These are phyloP conservation scores for Scaptomyza reducta DNA, from an alignment of 2,888 invertebrate genomes.

Conservation along the genomic window DNA sequence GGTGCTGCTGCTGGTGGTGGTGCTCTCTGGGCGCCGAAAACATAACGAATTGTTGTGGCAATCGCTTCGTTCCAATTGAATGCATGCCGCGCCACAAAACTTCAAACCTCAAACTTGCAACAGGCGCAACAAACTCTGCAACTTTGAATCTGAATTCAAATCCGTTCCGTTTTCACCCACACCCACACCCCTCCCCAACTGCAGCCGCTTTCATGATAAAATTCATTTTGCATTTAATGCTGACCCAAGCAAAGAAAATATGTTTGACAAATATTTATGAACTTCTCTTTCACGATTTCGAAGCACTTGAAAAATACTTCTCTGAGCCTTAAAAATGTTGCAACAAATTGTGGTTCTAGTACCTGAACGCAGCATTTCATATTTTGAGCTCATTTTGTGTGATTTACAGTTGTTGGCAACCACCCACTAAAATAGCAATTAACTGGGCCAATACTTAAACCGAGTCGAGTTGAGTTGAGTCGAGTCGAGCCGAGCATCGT, in stretches of 20 bases:
- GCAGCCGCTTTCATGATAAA: conserved; percentile 59
- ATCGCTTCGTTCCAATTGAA: conserved; percentile 83
- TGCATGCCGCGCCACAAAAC: conserved; percentile 69
- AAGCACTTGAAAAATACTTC: conserved; percentile 43
- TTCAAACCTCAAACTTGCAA: conserved; percentile 40
- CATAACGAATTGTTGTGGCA: conserved; percentile 80
- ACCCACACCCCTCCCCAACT: background rate
- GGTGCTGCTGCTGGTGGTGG: background rate
- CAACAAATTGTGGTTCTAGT: too few species aligned
- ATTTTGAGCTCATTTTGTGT: background rate
- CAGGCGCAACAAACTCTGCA: conserved; percentile 26
- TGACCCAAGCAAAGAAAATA: conserved; percentile 59
- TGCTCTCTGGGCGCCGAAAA: conserved; percentile 64
- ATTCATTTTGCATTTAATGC: conserved; percentile 67
- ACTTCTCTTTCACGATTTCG: conserved; percentile 23
- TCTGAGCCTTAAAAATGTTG: background rate
- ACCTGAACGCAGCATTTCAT: background rate
- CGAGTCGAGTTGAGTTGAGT: too few species aligned
- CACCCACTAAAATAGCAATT: conserved; percentile 29
- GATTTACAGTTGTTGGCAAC: conserved; percentile 14
- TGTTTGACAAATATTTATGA: conserved; percentile 59
- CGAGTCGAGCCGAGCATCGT: conserved; percentile 4
- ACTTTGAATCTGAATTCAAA: conserved; percentile 46
- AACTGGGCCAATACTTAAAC: conserved; percentile 40
- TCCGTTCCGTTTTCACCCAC: background rate